Percentiles rank a stretch among this genome's conserved stretches.
Evolutionary conservation across 92 coral and sea anemone genomes (phyloP).

Genomic region (Porites divaricata): DNA sequence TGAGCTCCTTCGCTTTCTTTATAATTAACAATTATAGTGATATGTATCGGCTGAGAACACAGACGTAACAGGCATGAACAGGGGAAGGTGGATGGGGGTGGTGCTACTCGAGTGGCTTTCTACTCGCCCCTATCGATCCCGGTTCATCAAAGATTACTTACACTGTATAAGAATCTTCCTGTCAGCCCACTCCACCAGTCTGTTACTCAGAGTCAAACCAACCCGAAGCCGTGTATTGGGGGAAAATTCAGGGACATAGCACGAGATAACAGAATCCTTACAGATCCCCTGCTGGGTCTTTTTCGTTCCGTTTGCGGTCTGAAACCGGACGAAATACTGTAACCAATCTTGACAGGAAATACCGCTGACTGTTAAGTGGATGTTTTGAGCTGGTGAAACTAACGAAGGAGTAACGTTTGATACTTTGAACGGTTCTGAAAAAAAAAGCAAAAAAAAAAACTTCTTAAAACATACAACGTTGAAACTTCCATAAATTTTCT

Average conservation of each 20-base stretch:
- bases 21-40: too few species aligned
- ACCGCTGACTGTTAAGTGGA: conserved; percentile 50
- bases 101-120: neutral
- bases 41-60: too few species aligned
- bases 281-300: conserved; percentile 71
- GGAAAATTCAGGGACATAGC: conserved; percentile 65
- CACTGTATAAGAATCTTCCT: conserved; percentile 60
- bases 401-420: conserved; percentile 50
- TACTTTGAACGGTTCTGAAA: conserved; percentile 68
- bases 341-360: conserved; percentile 71
- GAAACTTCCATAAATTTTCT: too few species aligned
- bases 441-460: neutral
- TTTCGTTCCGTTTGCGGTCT: conserved; percentile 64
- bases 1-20: too few species aligned
- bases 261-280: conserved; percentile 57
- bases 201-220: conserved; percentile 74
- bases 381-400: conserved; percentile 51
- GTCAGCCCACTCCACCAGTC: conserved; percentile 71
- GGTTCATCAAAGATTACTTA: conserved; percentile 16
- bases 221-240: conserved; percentile 68
- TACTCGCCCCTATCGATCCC: neutral
- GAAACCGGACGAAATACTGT: conserved; percentile 69
- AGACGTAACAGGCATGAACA: too few species aligned
- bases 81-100: neutral
- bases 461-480: neutral